Percentiles rank a stretch among this genome's conserved stretches.
Evolutionary conservation across 2,797 vertebrate species (phyloP).

Genomic region (Macropus fuliginosus): DNA sequence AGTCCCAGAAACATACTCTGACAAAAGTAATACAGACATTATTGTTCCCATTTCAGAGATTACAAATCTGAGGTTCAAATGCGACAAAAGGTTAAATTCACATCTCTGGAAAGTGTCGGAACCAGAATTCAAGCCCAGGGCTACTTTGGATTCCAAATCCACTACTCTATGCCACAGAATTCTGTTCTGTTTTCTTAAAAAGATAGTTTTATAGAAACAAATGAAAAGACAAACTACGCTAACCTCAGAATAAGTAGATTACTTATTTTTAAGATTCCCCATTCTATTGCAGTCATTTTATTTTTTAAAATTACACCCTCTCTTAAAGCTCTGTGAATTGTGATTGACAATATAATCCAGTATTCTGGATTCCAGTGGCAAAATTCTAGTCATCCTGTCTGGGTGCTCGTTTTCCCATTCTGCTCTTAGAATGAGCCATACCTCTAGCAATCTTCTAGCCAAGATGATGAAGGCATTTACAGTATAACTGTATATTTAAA

Average conservation of each 20-base stretch:
- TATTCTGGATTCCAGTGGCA: neutral
- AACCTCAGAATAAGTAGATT: neutral
- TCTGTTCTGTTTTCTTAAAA: neutral
- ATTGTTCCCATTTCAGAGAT: neutral
- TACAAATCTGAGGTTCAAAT: neutral
- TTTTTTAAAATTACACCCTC: neutral
- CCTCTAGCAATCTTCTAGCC: slow-evolving; percentile 23
- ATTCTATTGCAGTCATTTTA: neutral
- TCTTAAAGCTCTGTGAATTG: slow-evolving; percentile 4
- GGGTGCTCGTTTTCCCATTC: neutral
- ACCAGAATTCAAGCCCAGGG: neutral
- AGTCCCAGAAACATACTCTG: neutral
- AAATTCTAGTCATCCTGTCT: neutral
- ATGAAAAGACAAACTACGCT: slow-evolving; percentile 9
- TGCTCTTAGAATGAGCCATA: slow-evolving; percentile 27
- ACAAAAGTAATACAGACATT: neutral
- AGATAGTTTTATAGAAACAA: neutral
- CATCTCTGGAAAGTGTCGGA: neutral
- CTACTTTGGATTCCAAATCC: neutral
- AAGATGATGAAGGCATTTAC: neutral
- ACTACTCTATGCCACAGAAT: neutral
- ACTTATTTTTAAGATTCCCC: neutral
- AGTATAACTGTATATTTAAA: slow-evolving; percentile 45
- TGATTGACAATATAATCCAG: neutral
- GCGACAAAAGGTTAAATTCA: neutral